phyloP scores from a whole-genome alignment of 2,888 invertebrate genomes.

The Drosophila vallismaia region DNA sequence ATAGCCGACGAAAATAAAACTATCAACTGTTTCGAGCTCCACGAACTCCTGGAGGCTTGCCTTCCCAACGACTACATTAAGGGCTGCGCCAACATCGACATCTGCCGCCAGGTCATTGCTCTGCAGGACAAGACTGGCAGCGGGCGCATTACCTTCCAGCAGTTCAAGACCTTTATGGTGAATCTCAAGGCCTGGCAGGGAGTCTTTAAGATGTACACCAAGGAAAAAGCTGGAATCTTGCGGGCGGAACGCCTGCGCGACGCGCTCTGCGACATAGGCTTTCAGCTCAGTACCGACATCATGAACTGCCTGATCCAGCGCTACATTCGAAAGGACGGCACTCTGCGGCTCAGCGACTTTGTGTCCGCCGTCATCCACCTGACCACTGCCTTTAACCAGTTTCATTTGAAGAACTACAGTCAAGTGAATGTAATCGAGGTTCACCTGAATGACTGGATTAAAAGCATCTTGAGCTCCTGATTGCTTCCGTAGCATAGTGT shows the following conservation, averaged over 20 bases:
- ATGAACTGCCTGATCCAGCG: constrained; percentile 92
- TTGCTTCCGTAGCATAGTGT: neutral
- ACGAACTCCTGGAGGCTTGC: constrained; percentile 94
- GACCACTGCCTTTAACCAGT: constrained; percentile 93
- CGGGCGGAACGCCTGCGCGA: constrained; percentile 93
- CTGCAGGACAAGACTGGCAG: constrained; percentile 92
- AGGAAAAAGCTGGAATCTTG: constrained; percentile 95
- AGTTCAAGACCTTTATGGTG: constrained; percentile 96
- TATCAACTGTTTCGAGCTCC: constrained; percentile 95
- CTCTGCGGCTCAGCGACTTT: constrained; percentile 95
- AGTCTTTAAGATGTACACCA: constrained; percentile 94
- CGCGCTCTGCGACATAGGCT: constrained; percentile 93
- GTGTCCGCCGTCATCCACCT: constrained; percentile 95
- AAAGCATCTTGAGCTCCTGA: constrained; percentile 82
- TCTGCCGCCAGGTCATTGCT: constrained; percentile 94
- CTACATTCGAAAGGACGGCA: constrained; percentile 96
- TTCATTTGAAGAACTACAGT: constrained; percentile 90
- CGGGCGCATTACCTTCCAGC: constrained; percentile 92
- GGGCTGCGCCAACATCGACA: constrained; percentile 95
- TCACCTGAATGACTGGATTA: constrained; percentile 88
- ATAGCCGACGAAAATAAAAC: constrained; percentile 94
- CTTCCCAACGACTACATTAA: constrained; percentile 97
- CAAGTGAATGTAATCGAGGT: constrained; percentile 93
- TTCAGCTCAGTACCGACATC: constrained; percentile 93
- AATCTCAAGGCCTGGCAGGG: constrained; percentile 96